Evolutionary conservation across 2,113 vertebrate species (phyloP).

Genomic region (Mobula birostris): DNA sequence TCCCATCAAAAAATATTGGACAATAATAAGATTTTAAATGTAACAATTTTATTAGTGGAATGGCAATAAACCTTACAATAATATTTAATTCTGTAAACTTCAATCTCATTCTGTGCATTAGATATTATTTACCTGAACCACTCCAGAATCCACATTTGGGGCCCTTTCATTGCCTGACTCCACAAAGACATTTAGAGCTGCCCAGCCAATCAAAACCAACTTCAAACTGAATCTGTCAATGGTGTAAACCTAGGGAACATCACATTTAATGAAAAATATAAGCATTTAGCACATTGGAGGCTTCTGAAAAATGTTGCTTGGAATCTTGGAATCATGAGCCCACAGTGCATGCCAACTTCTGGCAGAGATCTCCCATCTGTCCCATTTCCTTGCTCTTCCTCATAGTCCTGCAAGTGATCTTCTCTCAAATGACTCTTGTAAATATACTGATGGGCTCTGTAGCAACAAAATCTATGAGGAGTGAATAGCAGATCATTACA

Average conservation of each 20-base stretch:
- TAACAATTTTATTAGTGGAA: neutral
- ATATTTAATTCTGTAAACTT: neutral
- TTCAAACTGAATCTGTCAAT: constrained; percentile 39
- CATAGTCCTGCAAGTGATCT: no score
- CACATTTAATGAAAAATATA: neutral
- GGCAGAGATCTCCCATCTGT: no score
- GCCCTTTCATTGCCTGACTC: constrained; percentile 42
- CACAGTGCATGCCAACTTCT: no score
- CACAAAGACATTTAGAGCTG: constrained; percentile 45
- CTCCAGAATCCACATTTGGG: constrained; percentile 39
- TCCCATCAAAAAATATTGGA: neutral
- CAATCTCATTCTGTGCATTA: neutral
- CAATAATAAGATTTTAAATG: neutral
- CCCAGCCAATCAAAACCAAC: constrained; percentile 45
- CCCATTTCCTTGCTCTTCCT: no score
- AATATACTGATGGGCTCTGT: no score
- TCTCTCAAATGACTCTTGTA: no score
- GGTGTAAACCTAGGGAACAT: constrained; percentile 43
- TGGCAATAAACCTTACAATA: neutral
- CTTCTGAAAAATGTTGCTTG: neutral
- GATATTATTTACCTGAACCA: constrained; percentile 40
- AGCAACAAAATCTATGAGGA: no score
- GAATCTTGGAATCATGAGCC: neutral
- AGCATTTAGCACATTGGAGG: neutral
- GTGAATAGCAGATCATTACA: no score